Conservation (phyloP, 2,113 vertebrate genomes). For the Ctenomys sociabilis region DNA sequence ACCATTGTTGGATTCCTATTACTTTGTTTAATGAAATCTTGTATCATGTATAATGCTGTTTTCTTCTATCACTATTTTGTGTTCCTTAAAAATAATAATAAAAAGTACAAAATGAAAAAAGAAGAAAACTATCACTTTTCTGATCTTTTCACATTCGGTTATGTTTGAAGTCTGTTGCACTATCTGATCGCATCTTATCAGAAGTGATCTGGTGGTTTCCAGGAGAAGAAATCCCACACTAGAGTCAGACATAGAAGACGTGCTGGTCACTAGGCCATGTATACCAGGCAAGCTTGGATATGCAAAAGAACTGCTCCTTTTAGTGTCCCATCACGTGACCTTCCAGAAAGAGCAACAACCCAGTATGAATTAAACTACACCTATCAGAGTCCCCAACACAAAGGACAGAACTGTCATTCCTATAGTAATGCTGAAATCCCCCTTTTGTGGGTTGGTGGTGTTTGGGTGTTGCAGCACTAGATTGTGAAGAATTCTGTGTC, state of each 20-base stretch:
- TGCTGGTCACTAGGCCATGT: accelerated
- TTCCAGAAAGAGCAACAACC: background rate
- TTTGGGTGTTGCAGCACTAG: background rate
- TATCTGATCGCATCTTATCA: background rate
- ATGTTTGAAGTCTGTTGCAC: background rate
- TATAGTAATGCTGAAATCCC: accelerated
- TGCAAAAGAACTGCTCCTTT: background rate
- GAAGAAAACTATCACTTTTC: background rate
- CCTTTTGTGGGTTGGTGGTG: background rate
- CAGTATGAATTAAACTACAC: background rate
- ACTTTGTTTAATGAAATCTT: too few species aligned
- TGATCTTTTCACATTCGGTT: background rate
- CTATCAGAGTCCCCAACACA: background rate
- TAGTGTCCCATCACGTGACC: background rate
- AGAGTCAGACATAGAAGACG: background rate
- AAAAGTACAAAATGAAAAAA: too few species aligned
- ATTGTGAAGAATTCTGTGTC: background rate
- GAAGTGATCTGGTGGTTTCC: background rate
- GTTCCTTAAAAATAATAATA: too few species aligned
- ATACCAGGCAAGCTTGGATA: too few species aligned
- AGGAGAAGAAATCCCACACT: background rate
- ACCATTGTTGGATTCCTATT: too few species aligned
- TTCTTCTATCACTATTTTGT: too few species aligned
- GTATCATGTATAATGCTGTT: too few species aligned
- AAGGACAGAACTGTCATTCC: background rate